These are phyloP conservation scores for Neria commutata DNA, from an alignment of 2,888 invertebrate species.

Conservation along the genomic window DNA sequence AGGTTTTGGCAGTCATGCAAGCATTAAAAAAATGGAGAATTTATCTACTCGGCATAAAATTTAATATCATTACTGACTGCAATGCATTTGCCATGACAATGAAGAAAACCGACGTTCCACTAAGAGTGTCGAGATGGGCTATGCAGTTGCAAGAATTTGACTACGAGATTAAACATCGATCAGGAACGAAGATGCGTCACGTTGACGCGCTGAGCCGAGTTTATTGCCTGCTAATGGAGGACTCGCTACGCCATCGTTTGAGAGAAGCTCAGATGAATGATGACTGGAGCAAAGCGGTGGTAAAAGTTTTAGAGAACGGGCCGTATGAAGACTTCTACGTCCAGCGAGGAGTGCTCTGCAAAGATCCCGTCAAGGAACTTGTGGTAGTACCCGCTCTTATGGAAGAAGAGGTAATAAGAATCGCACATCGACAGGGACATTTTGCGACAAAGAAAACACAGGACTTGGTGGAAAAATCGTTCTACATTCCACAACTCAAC, in stretches of 20 bases:
- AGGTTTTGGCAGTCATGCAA: slow-evolving; percentile 38
- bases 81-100: slow-evolving; percentile 31
- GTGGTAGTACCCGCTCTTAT: slow-evolving; percentile 49
- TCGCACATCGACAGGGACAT: slow-evolving; percentile 23
- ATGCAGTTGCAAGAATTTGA: slow-evolving; percentile 27
- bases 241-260: slow-evolving; percentile 15
- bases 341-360: slow-evolving; percentile 19
- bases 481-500: slow-evolving; percentile 23
- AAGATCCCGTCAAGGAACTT: slow-evolving; percentile 16
- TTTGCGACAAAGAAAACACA: slow-evolving; percentile 23
- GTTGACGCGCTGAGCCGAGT: slow-evolving; percentile 30
- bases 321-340: slow-evolving; percentile 25
- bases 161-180: slow-evolving; percentile 25
- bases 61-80: slow-evolving; percentile 32
- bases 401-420: slow-evolving; percentile 33
- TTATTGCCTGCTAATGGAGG: slow-evolving; percentile 18
- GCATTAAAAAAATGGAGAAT: slow-evolving; percentile 39
- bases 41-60: slow-evolving; percentile 23
- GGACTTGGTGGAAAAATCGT: slow-evolving; percentile 24
- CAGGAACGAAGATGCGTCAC: slow-evolving; percentile 26
- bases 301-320: slow-evolving; percentile 15
- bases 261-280: slow-evolving; percentile 20
- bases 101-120: slow-evolving; percentile 24
- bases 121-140: slow-evolving; percentile 25
- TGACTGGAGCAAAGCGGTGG: slow-evolving; percentile 22